These are phyloP conservation scores for Chelon labrosus DNA, from an alignment of 2,797 vertebrate species.

Conservation along the genomic window DNA sequence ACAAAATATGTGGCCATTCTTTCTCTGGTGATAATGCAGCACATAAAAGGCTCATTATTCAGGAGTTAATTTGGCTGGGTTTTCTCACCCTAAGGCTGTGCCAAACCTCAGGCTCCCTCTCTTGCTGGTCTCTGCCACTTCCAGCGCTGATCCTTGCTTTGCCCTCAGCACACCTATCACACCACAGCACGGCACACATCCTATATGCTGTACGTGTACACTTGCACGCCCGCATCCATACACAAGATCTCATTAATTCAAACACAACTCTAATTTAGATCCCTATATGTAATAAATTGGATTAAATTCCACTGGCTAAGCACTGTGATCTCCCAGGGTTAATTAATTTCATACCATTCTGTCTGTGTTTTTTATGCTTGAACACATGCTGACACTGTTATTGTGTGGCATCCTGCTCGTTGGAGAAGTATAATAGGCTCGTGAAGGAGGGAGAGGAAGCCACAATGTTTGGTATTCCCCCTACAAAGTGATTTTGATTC, in stretches of 20 bases:
- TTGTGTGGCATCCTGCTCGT: constrained; percentile 77
- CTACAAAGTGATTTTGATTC: constrained; percentile 76
- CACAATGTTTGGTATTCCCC: constrained; percentile 73
- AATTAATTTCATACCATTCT: constrained; percentile 85
- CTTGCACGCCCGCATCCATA: constrained; percentile 20
- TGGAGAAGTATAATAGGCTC: constrained; percentile 76
- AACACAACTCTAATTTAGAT: constrained; percentile 75
- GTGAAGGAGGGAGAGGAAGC: constrained; percentile 64
- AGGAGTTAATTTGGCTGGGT: constrained; percentile 70
- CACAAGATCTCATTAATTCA: constrained; percentile 70
- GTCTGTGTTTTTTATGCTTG: constrained; percentile 83
- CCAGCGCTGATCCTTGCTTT: constrained; percentile 41
- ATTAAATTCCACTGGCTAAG: constrained; percentile 84
- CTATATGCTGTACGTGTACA: constrained; percentile 1
- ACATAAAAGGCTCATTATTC: constrained; percentile 78
- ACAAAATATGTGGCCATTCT: constrained; percentile 52
- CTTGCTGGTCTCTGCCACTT: constrained; percentile 36
- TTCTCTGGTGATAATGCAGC: constrained; percentile 57
- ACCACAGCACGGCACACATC: constrained; percentile 8
- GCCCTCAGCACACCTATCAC: constrained; percentile 21
- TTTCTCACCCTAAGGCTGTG: constrained; percentile 47
- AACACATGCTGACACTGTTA: constrained; percentile 83
- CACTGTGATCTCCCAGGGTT: constrained; percentile 83
- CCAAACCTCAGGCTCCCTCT: constrained; percentile 55
- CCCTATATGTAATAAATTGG: constrained; percentile 84